Evolutionary conservation across 2,797 vertebrate species (phyloP).

Genomic region (Fratercula arctica): DNA sequence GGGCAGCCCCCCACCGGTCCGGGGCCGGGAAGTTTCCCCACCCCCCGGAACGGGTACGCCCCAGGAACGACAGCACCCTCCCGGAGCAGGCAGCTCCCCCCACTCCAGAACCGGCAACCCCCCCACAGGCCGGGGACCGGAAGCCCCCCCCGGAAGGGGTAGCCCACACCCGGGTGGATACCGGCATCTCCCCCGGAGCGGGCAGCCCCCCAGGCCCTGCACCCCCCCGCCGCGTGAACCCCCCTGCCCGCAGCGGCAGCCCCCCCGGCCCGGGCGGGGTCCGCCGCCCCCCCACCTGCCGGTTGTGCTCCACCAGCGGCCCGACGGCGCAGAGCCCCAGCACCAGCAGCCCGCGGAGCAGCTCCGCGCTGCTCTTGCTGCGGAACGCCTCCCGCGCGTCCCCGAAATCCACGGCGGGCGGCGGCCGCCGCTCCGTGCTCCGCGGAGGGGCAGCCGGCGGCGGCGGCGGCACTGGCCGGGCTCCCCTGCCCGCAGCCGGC

Average conservation of each 20-base stretch:
- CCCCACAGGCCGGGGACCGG: too few species aligned
- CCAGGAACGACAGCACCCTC: too few species aligned
- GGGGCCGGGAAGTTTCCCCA: too few species aligned
- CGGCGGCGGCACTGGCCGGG: neutral
- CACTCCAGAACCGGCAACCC: neutral
- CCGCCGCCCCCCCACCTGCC: constrained; percentile 67
- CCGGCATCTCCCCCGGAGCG: too few species aligned
- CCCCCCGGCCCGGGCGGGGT: too few species aligned
- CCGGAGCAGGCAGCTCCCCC: neutral
- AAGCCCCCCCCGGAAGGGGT: too few species aligned
- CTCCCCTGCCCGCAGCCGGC: neutral
- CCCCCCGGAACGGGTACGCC: too few species aligned
- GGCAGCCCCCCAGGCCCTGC: neutral
- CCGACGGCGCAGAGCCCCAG: constrained; percentile 86
- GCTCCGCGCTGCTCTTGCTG: constrained; percentile 86
- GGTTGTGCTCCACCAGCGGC: constrained; percentile 85
- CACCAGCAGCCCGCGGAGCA: constrained; percentile 86
- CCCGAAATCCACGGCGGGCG: constrained; percentile 81
- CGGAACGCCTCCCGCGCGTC: constrained; percentile 87
- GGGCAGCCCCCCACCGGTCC: too few species aligned
- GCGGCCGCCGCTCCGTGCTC: neutral
- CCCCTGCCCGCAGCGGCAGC: neutral
- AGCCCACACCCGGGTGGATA: too few species aligned
- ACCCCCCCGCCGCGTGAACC: neutral
- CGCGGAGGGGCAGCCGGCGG: constrained; percentile 5